These are phyloP conservation scores for Himalopsyche anomala DNA, from an alignment of 2,888 invertebrate species.

Conservation along the genomic window DNA sequence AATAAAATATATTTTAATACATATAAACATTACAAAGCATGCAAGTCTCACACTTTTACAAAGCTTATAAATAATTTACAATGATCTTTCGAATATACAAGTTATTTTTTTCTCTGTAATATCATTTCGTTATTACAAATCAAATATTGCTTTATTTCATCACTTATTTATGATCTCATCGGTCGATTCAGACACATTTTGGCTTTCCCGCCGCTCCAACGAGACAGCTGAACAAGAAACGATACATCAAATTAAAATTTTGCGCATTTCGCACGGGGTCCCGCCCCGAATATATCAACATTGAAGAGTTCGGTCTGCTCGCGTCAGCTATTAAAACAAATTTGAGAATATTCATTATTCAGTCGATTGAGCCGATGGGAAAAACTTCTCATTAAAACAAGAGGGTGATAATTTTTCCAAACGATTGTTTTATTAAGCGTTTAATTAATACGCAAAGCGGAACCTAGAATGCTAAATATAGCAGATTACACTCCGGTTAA, in stretches of 20 bases:
- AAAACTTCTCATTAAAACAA: no score
- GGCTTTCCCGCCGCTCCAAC: not conserved
- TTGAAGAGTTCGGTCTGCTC: no score
- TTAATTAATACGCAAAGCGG: no score
- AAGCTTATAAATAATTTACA: slow-evolving; percentile 14
- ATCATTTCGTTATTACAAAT: slow-evolving; percentile 11
- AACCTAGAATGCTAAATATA: no score
- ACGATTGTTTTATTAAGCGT: no score
- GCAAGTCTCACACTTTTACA: not conserved
- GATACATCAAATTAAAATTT: not conserved
- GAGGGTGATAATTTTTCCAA: no score
- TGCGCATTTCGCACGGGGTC: not conserved
- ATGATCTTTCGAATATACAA: not conserved
- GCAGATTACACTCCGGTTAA: no score
- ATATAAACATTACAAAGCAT: slow-evolving; percentile 14
- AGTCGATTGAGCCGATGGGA: not conserved
- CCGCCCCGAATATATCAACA: not conserved
- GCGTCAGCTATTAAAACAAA: no score
- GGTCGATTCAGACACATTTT: slow-evolving; percentile 14
- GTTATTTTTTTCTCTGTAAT: not conserved
- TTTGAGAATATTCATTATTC: not conserved
- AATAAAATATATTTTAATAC: slow-evolving; percentile 1
- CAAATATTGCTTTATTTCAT: slow-evolving; percentile 26
- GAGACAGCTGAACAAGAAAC: not conserved
- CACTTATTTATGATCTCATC: slow-evolving; percentile 6